phyloP scores from a whole-genome alignment of 2,888 invertebrate genomes.

The Melanotus villosus region DNA sequence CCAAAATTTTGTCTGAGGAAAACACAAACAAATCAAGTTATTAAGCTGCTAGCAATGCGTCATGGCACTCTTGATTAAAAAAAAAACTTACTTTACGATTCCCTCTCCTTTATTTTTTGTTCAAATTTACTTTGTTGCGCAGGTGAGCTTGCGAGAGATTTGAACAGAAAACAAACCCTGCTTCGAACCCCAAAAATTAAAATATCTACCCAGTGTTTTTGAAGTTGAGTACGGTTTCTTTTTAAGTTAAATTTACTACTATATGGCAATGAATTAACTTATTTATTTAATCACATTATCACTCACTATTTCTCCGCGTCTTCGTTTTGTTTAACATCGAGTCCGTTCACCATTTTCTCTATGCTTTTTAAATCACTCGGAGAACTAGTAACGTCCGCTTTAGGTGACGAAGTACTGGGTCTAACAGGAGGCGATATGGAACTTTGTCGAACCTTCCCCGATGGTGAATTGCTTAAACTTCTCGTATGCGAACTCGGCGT shows the following conservation, averaged over 20 bases:
- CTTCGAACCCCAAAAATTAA: too few species aligned
- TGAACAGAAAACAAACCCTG: too few species aligned
- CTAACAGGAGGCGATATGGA: conserved; percentile 71
- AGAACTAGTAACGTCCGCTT: conserved; percentile 71
- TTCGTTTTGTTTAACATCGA: conserved; percentile 84
- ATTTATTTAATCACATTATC: conserved; percentile 31
- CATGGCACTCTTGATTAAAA: too few species aligned
- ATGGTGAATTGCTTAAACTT: conserved; percentile 76
- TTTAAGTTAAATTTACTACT: neutral
- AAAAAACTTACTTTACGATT: too few species aligned
- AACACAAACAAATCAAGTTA: too few species aligned
- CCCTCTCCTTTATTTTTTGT: too few species aligned
- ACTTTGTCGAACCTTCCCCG: conserved; percentile 67
- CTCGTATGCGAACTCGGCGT: conserved; percentile 82
- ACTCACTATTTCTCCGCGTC: conserved; percentile 64
- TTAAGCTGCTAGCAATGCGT: too few species aligned
- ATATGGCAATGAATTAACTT: conserved; percentile 31
- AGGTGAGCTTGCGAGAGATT: too few species aligned
- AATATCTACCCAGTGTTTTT: too few species aligned
- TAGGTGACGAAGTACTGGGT: conserved; percentile 73
- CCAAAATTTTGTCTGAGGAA: too few species aligned
- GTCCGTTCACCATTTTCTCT: conserved; percentile 97
- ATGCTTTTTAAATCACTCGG: conserved; percentile 94
- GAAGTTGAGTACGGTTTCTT: conserved; percentile 12
- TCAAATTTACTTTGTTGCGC: too few species aligned